Conservation (phyloP, 2,113 vertebrate genomes). For the Gorsachius goisagi region DNA sequence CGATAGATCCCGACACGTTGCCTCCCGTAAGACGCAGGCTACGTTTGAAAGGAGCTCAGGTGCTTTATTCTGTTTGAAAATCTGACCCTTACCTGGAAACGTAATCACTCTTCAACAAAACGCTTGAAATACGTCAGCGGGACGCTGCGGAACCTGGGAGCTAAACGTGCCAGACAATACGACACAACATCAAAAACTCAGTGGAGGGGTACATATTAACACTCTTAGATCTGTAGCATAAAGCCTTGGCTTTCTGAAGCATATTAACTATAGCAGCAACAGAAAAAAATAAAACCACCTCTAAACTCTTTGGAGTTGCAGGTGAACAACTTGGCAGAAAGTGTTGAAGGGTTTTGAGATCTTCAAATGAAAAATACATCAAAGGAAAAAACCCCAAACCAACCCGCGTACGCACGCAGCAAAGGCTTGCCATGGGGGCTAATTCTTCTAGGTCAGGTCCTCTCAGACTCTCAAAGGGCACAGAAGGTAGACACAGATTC, state of each 20-base stretch:
- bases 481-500: not conserved
- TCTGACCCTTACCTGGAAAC: not conserved
- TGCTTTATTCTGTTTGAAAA: not conserved
- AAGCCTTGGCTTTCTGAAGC: not conserved
- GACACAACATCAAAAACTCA: not conserved
- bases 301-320: not conserved
- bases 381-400: not conserved
- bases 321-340: not conserved
- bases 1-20: not conserved
- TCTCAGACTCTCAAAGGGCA: not conserved
- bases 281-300: too few relatives aligned
- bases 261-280: not conserved
- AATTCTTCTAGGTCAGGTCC: not conserved
- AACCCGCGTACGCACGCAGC: rapidly evolving
- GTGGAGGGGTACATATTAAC: too few relatives aligned
- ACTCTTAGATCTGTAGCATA: not conserved
- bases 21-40: not conserved
- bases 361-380: not conserved
- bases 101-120: not conserved
- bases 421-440: rapidly evolving
- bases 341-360: not conserved
- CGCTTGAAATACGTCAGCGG: not conserved
- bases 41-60: not conserved
- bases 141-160: not conserved
- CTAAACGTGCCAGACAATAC: not conserved